Conservation (phyloP, 2,888 invertebrate genomes). For the Galeopsomyia nigrocyanea region DNA sequence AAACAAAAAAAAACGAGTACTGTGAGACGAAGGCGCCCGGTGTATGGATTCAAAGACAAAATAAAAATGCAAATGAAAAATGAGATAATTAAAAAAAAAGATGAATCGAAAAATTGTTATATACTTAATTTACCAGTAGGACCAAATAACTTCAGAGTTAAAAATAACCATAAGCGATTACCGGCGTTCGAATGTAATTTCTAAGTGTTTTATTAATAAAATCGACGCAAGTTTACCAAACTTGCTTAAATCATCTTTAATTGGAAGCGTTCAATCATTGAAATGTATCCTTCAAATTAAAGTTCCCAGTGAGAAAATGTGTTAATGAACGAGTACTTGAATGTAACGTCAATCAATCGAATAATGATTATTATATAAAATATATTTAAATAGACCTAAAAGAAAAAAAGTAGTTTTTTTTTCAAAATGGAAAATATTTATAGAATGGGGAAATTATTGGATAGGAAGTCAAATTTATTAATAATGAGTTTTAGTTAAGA, state of each 20-base stretch:
- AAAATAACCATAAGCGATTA: slow-evolving; percentile 56
- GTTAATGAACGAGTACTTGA: no score
- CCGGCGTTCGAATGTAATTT: slow-evolving; percentile 63
- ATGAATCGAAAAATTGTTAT: slow-evolving; percentile 54
- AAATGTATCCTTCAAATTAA: no score
- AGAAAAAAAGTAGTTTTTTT: no score
- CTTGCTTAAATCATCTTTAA: slow-evolving; percentile 40
- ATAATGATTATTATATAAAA: no score
- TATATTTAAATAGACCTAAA: no score
- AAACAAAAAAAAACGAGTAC: neutral
- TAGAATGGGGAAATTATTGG: no score
- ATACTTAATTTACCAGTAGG: slow-evolving; percentile 61
- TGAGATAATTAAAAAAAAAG: neutral
- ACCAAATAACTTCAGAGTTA: slow-evolving; percentile 55
- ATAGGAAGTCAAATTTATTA: no score
- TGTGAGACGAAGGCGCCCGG: slow-evolving; percentile 19
- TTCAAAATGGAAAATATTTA: no score
- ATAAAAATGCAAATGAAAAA: no score
- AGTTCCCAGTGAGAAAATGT: no score
- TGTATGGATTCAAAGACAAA: slow-evolving; percentile 30
- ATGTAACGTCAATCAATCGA: no score
- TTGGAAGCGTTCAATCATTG: neutral
- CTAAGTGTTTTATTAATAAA: slow-evolving; percentile 67
- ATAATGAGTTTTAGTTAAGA: no score
- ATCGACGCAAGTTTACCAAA: slow-evolving; percentile 45